A percentile compares a stretch with the other conserved stretches of the same genome.
Evolutionary conservation across 2,888 invertebrate genomes (phyloP).

Genomic region (Invenusta paracnida): DNA sequence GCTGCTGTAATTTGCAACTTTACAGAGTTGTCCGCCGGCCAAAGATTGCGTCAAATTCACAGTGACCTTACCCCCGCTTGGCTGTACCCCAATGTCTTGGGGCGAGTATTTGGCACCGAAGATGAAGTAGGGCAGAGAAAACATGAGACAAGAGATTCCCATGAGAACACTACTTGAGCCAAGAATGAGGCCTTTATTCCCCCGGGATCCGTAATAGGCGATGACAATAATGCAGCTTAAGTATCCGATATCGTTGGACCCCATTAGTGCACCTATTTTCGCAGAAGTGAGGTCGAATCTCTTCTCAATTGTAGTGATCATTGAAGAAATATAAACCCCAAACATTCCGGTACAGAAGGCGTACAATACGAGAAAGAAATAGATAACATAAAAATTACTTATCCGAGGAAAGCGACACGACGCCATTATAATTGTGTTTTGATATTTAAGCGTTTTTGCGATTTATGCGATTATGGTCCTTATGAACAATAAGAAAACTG

Average conservation of each 20-base stretch:
- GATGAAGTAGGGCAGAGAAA: slow-evolving; percentile 31
- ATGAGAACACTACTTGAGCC: not conserved
- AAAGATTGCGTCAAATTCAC: not conserved
- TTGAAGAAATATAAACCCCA: slow-evolving; percentile 8
- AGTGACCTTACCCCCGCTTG: not conserved
- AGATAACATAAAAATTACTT: no score
- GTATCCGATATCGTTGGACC: slow-evolving; percentile 35
- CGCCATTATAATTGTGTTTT: no score
- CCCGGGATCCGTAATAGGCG: slow-evolving; percentile 35
- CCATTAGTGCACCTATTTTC: slow-evolving; percentile 27
- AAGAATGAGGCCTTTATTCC: not conserved
- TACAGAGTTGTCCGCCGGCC: not conserved
- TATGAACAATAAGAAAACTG: no score
- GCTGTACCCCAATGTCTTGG: not conserved
- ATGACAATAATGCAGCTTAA: slow-evolving; percentile 35
- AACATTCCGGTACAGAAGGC: not conserved
- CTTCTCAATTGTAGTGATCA: slow-evolving; percentile 36
- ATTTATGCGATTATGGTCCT: no score
- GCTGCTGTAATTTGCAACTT: not conserved
- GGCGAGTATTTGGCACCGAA: slow-evolving; percentile 36
- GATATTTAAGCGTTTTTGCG: no score
- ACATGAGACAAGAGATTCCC: not conserved
- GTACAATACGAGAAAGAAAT: not conserved
- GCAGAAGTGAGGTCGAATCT: slow-evolving; percentile 31
- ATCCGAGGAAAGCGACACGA: no score